Evolutionary conservation across 2,797 vertebrate genomes (phyloP), one percentile per base, ranked within the genome.

Genomic region (Poecile montanus): DNA sequence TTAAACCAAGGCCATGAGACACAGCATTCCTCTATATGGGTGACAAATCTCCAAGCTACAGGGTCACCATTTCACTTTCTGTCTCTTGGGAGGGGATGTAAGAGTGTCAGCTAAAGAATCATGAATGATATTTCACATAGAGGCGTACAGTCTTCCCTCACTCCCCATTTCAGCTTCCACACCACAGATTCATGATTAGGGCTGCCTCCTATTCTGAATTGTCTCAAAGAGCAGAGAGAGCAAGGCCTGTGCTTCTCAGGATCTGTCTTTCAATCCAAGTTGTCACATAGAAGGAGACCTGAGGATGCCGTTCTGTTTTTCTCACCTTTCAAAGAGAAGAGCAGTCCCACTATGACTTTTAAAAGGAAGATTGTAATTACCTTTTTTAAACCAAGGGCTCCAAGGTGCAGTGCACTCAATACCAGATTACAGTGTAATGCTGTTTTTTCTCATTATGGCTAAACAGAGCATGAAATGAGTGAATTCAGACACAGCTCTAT

Each of bases 391-490:
- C 25, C 40, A 83, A 88, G 34, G 54, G 19, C 79, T 94, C 72
- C 67, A 82, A 90, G 47, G 27, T 78, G 45, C 47, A 74, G 72
- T 57, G 74, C n/a, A 48, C 34, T 88, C 65, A 80, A 71, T 74
- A 60, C 32, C 26, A 82, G 36, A 79, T 56, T 88, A 81, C 13
- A 75, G 19, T 65, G 38, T 38, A 50, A 80, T 42, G 19, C 0
- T n/a, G 38, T 79, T 85, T 77, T 85, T 79, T 74, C 81, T 74
- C 48, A 57, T 79, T 85, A 85, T 79, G 62, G 62, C 48, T 91
- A 91, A 85, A 54, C 75, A 74, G 81, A 79, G 81, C 75, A 68
- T 79, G 68, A 85, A 91, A 91, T 85, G 17, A 74, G 23, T 51
- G 68, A 74, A 68, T 68, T 79, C 88, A 79, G 42, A 74, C 56